A percentile compares a stretch with the other conserved stretches of the same genome.
These are phyloP conservation scores for Stegodyphus dumicola DNA, from an alignment of 1,140 invertebrate genomes.

Conservation along the genomic window DNA sequence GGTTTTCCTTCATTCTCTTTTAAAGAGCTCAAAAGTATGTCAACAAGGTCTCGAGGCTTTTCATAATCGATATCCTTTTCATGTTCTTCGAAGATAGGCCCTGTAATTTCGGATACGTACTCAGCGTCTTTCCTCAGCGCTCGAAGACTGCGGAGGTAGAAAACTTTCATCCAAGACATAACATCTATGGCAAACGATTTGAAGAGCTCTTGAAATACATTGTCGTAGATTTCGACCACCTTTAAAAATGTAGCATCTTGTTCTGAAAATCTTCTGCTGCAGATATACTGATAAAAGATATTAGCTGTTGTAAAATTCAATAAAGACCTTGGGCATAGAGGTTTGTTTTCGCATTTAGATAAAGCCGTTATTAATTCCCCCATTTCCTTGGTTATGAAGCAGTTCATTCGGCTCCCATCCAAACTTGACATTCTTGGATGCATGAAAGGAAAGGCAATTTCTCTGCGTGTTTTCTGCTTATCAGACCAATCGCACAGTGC, in stretches of 20 bases:
- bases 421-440: constrained; percentile 77
- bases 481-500: constrained; percentile 89
- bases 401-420: constrained; percentile 72
- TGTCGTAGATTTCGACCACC: constrained; percentile 81
- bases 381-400: constrained; percentile 63
- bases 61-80: constrained; percentile 62
- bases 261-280: constrained; percentile 78
- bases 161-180: constrained; percentile 79
- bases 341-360: constrained; percentile 13
- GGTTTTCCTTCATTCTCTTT: constrained; percentile 58
- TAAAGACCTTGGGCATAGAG: constrained; percentile 73
- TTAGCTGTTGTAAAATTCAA: constrained; percentile 81
- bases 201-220: constrained; percentile 89
- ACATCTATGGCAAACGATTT: constrained; percentile 89
- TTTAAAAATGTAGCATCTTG: constrained; percentile 76
- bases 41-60: constrained; percentile 64
- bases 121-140: constrained; percentile 41
- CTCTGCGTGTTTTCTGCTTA: constrained; percentile 80
- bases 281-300: constrained; percentile 87
- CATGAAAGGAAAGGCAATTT: constrained; percentile 80
- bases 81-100: constrained; percentile 74
- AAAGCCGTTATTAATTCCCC: constrained; percentile 41
- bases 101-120: constrained; percentile 70
- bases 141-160: constrained; percentile 7
- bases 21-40: constrained; percentile 62